Conservation (phyloP, 2,797 vertebrate genomes). For the Trachurus trachurus region DNA sequence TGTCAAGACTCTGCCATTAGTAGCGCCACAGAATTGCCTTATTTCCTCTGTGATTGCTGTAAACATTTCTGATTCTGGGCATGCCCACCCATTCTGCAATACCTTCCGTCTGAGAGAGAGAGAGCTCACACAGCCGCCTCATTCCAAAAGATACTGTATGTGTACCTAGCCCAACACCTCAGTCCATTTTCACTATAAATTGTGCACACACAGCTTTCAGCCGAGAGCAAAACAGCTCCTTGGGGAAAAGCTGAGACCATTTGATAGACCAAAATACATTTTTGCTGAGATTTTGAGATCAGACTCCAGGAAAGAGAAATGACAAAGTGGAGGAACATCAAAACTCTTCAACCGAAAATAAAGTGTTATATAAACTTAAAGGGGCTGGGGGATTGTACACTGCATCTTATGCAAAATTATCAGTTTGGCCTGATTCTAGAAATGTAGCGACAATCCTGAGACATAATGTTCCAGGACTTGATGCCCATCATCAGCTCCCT, state of each 20-base stretch:
- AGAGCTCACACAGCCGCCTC: constrained; percentile 10
- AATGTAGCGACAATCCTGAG: neutral
- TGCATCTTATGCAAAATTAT: neutral
- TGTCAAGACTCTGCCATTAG: constrained; percentile 77
- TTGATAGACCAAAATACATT: constrained; percentile 54
- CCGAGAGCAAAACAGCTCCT: constrained; percentile 48
- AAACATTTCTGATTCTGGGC: constrained; percentile 72
- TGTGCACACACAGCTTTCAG: constrained; percentile 45
- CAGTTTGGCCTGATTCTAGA: neutral
- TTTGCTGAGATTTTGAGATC: constrained; percentile 30
- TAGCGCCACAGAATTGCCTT: constrained; percentile 72
- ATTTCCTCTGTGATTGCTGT: constrained; percentile 73
- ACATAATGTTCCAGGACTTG: neutral
- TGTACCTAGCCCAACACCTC: constrained; percentile 35
- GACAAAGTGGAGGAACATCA: constrained; percentile 8
- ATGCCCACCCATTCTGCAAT: constrained; percentile 46
- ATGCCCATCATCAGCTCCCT: neutral
- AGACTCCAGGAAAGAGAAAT: constrained; percentile 21
- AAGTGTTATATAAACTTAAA: constrained; percentile 16
- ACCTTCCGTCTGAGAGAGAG: constrained; percentile 46
- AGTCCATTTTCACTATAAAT: constrained; percentile 56
- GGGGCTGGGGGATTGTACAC: neutral
- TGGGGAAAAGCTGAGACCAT: constrained; percentile 34
- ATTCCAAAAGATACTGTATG: constrained; percentile 41
- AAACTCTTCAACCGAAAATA: constrained; percentile 12